phyloP scores from a whole-genome alignment of 2,797 vertebrate genomes.

The Arctocebus calabarensis region DNA sequence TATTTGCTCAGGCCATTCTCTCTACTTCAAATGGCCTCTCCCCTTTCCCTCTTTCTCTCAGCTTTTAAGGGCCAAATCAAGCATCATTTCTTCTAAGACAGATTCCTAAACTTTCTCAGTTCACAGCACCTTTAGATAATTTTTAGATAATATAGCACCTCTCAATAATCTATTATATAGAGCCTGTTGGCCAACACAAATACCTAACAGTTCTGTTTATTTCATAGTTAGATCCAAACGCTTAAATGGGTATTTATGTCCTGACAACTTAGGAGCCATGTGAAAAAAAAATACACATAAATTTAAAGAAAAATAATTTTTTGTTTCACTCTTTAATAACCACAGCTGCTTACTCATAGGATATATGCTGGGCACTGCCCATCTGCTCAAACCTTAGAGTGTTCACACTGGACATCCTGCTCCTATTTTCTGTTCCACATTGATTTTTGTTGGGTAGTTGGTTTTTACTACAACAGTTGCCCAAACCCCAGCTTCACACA shows the following conservation, averaged over 20 bases:
- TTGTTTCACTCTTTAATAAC: background rate
- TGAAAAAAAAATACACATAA: background rate
- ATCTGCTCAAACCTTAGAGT: background rate
- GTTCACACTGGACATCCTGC: background rate
- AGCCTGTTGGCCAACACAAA: background rate
- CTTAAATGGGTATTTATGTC: background rate
- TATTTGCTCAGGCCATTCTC: background rate
- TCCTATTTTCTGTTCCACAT: background rate
- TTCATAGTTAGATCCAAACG: conserved; percentile 9
- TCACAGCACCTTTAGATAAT: background rate
- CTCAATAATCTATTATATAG: background rate
- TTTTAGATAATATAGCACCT: background rate
- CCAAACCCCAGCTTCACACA: conserved; percentile 12
- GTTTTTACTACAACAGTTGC: conserved; percentile 24
- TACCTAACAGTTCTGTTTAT: background rate
- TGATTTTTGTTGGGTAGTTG: background rate
- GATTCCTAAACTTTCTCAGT: background rate
- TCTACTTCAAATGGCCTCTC: background rate
- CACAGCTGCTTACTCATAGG: background rate
- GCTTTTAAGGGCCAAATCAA: background rate
- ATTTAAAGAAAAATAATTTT: background rate
- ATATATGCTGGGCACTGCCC: background rate
- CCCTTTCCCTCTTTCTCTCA: background rate
- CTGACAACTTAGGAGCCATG: background rate
- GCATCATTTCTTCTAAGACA: background rate